Percentiles rank a stretch among this genome's conserved stretches.
These are phyloP conservation scores for Lepus americanus DNA, from an alignment of 2,113 vertebrate species.

Conservation along the genomic window DNA sequence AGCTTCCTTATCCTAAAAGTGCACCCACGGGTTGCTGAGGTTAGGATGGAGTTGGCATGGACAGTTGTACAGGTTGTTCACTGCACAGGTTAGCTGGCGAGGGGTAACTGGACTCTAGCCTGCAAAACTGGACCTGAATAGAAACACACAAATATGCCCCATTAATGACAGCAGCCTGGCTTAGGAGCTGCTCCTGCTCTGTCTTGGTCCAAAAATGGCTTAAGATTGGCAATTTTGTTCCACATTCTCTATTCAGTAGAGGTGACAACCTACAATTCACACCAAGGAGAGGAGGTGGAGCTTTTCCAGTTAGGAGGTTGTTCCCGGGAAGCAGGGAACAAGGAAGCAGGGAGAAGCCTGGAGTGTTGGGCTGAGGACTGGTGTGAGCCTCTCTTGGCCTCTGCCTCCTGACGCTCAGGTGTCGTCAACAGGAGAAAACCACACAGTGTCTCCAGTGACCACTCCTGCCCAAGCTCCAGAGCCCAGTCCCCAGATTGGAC, in stretches of 20 bases:
- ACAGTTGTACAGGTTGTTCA: neutral
- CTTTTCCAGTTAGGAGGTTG: neutral
- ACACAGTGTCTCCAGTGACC: neutral
- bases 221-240: neutral
- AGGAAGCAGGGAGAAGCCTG: neutral
- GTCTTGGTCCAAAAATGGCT: neutral
- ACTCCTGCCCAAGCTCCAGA: neutral
- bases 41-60: neutral
- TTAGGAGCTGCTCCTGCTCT: neutral
- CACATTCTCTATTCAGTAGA: neutral
- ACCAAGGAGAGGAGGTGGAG: neutral
- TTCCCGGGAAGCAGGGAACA: neutral
- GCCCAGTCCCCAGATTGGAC: neutral
- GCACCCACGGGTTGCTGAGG: neutral
- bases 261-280: neutral
- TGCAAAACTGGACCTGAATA: neutral
- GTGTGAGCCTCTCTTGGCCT: neutral
- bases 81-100: neutral
- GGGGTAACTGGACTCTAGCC: too few species aligned
- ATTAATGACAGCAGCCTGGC: neutral
- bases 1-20: neutral
- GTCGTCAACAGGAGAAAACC: conserved; percentile 73
- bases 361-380: too few species aligned
- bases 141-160: neutral
- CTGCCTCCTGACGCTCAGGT: neutral